Conservation (phyloP, 2,797 vertebrate genomes). For the Heterohyrax brucei region DNA sequence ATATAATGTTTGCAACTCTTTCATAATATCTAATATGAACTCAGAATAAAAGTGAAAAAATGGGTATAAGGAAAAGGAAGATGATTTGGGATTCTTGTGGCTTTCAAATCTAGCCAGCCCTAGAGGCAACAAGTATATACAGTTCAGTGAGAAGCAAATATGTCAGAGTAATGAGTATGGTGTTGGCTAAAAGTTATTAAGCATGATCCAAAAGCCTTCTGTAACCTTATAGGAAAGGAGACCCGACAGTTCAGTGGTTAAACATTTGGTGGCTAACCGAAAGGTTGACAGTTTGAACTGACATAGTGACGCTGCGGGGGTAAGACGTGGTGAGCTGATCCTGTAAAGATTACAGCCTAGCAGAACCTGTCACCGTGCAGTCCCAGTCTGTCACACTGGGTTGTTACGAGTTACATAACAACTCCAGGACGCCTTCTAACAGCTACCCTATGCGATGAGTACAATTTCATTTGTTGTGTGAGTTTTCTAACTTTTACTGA, state of each 20-base stretch:
- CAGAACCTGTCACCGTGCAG: background rate
- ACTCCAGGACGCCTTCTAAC: background rate
- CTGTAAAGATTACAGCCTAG: background rate
- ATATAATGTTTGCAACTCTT: background rate
- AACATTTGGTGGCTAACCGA: background rate
- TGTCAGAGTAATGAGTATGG: rapidly evolving
- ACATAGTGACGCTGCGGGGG: background rate
- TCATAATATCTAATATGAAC: background rate
- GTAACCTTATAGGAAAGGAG: rapidly evolving
- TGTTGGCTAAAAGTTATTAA: background rate
- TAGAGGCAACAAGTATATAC: no score
- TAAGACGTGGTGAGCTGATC: background rate
- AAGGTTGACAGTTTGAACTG: background rate
- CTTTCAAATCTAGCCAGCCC: background rate
- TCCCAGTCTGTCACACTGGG: background rate
- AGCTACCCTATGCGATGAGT: rapidly evolving
- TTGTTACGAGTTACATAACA: background rate
- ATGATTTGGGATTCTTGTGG: background rate
- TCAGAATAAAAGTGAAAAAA: background rate
- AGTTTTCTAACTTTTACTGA: no score
- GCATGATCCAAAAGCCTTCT: rapidly evolving
- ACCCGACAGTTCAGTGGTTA: background rate
- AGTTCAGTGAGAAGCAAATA: background rate
- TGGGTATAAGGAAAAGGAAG: background rate
- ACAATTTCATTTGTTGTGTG: background rate